Evolutionary conservation across 2,888 invertebrate species (phyloP).

Genomic region (Falcaria lacertinaria): DNA sequence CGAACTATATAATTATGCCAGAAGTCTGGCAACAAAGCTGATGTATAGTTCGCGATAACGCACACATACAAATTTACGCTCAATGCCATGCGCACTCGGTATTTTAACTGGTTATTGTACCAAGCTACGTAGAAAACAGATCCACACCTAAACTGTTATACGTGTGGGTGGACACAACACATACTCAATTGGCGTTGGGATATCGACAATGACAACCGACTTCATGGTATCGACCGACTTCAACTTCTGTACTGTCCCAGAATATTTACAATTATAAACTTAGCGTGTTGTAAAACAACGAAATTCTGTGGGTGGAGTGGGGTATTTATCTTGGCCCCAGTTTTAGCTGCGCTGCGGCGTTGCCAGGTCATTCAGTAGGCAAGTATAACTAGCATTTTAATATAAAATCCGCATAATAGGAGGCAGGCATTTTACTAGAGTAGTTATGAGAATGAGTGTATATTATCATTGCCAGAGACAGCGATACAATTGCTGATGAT

Average conservation of each 20-base stretch:
- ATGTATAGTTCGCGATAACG: slow-evolving; percentile 13
- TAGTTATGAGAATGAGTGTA: too few relatives aligned
- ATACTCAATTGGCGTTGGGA: background rate
- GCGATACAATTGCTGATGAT: too few relatives aligned
- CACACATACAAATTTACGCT: slow-evolving; percentile 16
- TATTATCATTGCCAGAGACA: too few relatives aligned
- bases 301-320: too few relatives aligned
- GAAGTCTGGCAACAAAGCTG: slow-evolving; percentile 31
- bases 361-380: slow-evolving; percentile 10
- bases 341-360: too few relatives aligned
- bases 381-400: too few relatives aligned
- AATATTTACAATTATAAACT: background rate
- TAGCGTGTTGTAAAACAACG: background rate
- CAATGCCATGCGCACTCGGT: slow-evolving; percentile 20
- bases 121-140: background rate
- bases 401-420: background rate
- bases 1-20: too few relatives aligned
- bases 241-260: background rate
- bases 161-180: background rate
- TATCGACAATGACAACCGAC: background rate
- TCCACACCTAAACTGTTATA: background rate
- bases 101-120: slow-evolving; percentile 7
- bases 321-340: too few relatives aligned
- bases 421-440: background rate
- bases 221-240: background rate